Base-by-base conservation (phyloP, 2,888 invertebrate species). In the Andrena chrysosceles region DNA sequence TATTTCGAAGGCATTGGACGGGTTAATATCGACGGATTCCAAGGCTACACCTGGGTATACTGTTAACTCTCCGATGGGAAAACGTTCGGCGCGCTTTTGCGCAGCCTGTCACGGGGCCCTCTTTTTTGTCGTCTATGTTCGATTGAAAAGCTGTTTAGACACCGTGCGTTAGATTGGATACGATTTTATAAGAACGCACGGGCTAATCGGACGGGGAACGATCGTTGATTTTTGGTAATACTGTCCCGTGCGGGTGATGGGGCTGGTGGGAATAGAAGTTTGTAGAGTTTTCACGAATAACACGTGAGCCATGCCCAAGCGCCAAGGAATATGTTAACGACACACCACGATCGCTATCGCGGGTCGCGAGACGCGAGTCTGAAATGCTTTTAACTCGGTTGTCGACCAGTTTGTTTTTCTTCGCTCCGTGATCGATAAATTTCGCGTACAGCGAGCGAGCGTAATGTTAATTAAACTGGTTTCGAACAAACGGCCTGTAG, bases 11-110 rank as follows among this genome's bases (percentile, higher is more conserved):
- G 5, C 8, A 42, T 42, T 42, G 29, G 54, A 3, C 10, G 1
- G 42, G 13, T 42, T 42, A 42, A 42, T 7, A 26, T 16, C 8
- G 5, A 56, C 29, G 4, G 2, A 2, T 54, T 56, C 62, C 33
- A 59, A 69, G 72, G 71, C 52, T 63, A 54, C 33, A 42, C 56
- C 16, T 29, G 29, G 52, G 35, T 10, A n/a, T 42, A 76, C 54
- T 49, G 31, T 54, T 26, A 29, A 35, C 49, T 59, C n/a, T 52
- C n/a, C 42, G 16, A 78, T 52, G 62, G n/a, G 33, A 67, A 84
- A 84, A 69, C 54, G 71, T 73, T 84, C 78, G 74, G 74, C 84
- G 88, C 80, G 86, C 83, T 81, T 80, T 83, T 86, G 85, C 86
- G 85, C 86, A 86, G 86, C 80, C 85, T 86, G 86, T 86, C 85